Conservation (phyloP, 2,888 invertebrate species). For the Crossocerus cetratus region DNA sequence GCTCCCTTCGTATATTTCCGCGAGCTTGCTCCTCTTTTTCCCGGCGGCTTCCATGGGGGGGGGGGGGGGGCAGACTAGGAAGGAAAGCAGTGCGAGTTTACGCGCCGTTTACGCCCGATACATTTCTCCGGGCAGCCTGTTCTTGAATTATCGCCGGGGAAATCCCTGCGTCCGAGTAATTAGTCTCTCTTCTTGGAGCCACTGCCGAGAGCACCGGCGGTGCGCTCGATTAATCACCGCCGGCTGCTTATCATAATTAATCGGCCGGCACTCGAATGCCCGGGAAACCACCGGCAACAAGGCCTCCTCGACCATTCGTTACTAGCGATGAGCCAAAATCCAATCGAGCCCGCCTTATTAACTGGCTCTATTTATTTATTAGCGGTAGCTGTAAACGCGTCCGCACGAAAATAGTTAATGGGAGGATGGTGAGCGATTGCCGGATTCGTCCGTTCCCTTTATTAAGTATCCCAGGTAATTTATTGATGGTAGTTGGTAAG, state of each 20-base stretch:
- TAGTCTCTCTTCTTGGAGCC: constrained; percentile 40
- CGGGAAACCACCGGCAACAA: too few relatives aligned
- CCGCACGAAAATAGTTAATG: too few relatives aligned
- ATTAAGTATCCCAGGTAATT: too few relatives aligned
- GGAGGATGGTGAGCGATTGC: too few relatives aligned
- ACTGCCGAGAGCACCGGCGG: constrained; percentile 7
- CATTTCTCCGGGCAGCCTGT: constrained; percentile 10
- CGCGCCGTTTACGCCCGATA: constrained; percentile 37
- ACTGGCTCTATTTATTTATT: too few relatives aligned
- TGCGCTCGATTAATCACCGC: constrained; percentile 45
- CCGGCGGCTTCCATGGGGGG: too few relatives aligned
- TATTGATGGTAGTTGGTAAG: too few relatives aligned
- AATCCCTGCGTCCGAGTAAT: constrained; percentile 48
- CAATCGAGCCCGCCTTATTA: too few relatives aligned
- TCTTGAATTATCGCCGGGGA: constrained; percentile 41
- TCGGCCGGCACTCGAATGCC: constrained; percentile 12
- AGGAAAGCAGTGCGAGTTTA: constrained; percentile 29
- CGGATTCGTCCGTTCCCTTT: too few relatives aligned
- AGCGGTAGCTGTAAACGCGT: too few relatives aligned
- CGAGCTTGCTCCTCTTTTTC: background rate
- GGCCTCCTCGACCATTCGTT: too few relatives aligned
- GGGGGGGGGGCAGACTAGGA: background rate
- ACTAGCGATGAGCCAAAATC: too few relatives aligned
- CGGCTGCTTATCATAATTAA: constrained; percentile 56
- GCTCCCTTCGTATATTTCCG: background rate